Evolutionary conservation across 2,113 vertebrate genomes (phyloP).

Genomic region (Sceloporus undulatus): DNA sequence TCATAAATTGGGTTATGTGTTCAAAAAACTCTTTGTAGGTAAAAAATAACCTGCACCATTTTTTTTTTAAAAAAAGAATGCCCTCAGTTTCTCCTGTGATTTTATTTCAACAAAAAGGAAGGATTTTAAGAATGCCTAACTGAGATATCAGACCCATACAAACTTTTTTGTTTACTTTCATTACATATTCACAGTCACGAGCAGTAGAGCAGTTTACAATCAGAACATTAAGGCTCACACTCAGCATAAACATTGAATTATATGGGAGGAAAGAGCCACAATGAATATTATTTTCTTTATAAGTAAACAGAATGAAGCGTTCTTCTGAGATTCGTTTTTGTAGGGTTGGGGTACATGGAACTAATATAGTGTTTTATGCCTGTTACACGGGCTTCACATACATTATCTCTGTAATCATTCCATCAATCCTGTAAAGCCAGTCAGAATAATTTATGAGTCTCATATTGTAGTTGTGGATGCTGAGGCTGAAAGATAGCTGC

Average conservation of each 20-base stretch:
- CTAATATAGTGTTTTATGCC: neutral
- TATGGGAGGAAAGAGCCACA: neutral
- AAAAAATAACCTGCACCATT: neutral
- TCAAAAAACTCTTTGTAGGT: neutral
- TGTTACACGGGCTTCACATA: neutral
- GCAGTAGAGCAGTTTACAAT: neutral
- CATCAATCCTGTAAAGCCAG: neutral
- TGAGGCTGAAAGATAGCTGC: neutral
- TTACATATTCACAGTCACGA: neutral
- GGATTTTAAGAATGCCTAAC: neutral
- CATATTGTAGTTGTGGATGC: neutral
- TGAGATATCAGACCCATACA: neutral
- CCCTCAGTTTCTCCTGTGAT: neutral
- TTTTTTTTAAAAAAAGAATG: neutral
- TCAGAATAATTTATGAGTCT: neutral
- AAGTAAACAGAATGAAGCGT: neutral
- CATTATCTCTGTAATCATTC: neutral
- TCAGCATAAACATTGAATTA: neutral
- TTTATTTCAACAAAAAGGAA: neutral
- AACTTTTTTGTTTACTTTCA: neutral
- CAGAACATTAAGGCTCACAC: neutral
- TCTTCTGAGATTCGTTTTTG: neutral
- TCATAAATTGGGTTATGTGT: neutral
- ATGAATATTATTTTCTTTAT: neutral
- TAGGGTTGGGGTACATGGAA: neutral